A percentile compares a stretch with the other conserved stretches of the same genome.
phyloP scores from a whole-genome alignment of 2,113 vertebrate genomes.

The Aythya baeri region DNA sequence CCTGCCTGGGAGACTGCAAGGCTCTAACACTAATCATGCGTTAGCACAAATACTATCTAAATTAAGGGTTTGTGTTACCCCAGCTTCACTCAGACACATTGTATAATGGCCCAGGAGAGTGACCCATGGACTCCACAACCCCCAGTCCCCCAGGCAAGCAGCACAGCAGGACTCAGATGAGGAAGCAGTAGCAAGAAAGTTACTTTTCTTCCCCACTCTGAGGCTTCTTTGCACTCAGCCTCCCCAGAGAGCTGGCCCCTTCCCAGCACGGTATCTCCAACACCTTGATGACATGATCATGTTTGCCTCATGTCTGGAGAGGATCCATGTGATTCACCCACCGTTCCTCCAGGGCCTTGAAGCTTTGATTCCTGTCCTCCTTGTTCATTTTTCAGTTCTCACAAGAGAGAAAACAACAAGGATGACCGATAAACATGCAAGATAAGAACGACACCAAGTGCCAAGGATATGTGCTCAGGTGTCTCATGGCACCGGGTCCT shows the following conservation, averaged over 20 bases:
- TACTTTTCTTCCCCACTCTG: background rate
- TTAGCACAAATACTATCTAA: background rate
- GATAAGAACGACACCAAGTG: background rate
- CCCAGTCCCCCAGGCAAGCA: rapidly evolving
- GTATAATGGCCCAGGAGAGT: background rate
- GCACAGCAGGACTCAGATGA: rapidly evolving
- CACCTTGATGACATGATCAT: background rate
- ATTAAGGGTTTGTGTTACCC: background rate
- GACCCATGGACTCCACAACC: background rate
- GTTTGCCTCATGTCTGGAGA: constrained; percentile 19
- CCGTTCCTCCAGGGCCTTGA: background rate
- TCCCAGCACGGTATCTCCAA: background rate
- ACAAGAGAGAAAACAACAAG: background rate
- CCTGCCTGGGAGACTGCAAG: background rate
- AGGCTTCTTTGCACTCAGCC: background rate
- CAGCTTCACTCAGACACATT: background rate
- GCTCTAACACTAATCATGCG: background rate
- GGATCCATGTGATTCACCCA: constrained; percentile 9
- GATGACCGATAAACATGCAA: background rate
- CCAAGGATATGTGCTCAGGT: background rate
- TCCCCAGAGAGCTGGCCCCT: background rate
- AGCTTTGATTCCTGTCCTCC: background rate
- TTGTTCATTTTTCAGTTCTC: background rate
- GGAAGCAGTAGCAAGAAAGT: background rate
- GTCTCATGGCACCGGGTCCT: background rate